Evolutionary conservation across 2,888 invertebrate genomes (phyloP).

Genomic region (Thymelicus sylvestris): DNA sequence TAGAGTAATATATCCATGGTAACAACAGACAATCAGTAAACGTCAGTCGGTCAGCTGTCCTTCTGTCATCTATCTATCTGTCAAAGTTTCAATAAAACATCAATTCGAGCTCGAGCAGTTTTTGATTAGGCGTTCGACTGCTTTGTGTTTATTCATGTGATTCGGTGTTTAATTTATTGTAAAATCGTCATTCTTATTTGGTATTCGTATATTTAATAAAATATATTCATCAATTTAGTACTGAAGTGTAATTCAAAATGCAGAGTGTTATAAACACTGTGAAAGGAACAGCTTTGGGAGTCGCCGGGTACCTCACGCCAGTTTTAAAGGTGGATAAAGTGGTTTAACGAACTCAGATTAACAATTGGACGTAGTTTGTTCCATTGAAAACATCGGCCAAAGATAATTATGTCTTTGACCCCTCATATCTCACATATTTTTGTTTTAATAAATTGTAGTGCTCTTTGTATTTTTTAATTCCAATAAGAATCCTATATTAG

Average conservation of each 20-base stretch:
- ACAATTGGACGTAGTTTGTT: background rate
- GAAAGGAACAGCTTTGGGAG: slow-evolving; percentile 97
- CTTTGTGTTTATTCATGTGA: background rate
- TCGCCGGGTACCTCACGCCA: slow-evolving; percentile 98
- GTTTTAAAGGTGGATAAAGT: slow-evolving; percentile 91
- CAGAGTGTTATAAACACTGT: slow-evolving; percentile 98
- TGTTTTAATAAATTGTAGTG: no score
- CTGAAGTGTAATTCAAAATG: slow-evolving; percentile 83
- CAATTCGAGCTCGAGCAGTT: background rate
- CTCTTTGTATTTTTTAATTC: no score
- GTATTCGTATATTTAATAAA: background rate
- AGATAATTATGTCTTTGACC: background rate
- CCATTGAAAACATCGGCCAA: background rate
- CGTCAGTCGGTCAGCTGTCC: background rate
- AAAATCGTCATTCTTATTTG: background rate
- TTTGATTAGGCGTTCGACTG: background rate
- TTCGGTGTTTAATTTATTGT: background rate
- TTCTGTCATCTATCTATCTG: background rate
- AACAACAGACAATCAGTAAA: no score
- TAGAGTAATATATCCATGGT: no score
- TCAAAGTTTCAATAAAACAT: background rate
- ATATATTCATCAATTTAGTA: background rate
- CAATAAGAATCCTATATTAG: no score
- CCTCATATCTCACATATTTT: no score
- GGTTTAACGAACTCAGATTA: background rate